phyloP scores from a whole-genome alignment of 2,888 invertebrate species.

The Cetonia aurata region DNA sequence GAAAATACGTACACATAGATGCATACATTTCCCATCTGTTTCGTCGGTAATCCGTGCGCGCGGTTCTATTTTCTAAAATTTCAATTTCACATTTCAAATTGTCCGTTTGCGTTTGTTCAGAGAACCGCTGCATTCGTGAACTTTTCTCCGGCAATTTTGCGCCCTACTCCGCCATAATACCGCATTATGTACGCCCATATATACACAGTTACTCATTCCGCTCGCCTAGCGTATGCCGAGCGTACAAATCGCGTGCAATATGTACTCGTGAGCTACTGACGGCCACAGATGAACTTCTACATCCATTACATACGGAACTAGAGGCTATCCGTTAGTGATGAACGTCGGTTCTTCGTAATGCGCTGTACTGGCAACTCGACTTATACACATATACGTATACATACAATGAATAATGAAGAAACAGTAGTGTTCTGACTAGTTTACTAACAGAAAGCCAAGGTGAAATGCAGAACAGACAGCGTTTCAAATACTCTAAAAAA shows the following conservation, averaged over 20 bases:
- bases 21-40: no score
- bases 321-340: constrained; percentile 26
- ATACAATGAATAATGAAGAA: no score
- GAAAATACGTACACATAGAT: no score
- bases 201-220: neutral
- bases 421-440: no score
- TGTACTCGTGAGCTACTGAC: constrained; percentile 31
- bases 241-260: constrained; percentile 34
- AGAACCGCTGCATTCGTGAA: constrained; percentile 4
- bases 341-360: no score
- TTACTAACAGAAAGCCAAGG: no score
- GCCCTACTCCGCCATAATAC: constrained; percentile 1
- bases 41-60: neutral
- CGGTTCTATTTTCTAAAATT: constrained; percentile 2
- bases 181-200: neutral
- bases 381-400: neutral
- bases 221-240: neutral
- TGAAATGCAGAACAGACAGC: no score
- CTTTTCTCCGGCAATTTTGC: constrained; percentile 5
- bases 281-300: constrained; percentile 19
- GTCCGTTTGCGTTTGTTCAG: neutral
- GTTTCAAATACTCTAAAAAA: no score
- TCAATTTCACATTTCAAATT: constrained; percentile 16
- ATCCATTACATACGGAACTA: constrained; percentile 13
- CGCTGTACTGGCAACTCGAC: neutral